Percentiles rank a stretch among this genome's conserved stretches.
Evolutionary conservation across 2,888 invertebrate species (phyloP).

Genomic region (Amphipoea oculea): DNA sequence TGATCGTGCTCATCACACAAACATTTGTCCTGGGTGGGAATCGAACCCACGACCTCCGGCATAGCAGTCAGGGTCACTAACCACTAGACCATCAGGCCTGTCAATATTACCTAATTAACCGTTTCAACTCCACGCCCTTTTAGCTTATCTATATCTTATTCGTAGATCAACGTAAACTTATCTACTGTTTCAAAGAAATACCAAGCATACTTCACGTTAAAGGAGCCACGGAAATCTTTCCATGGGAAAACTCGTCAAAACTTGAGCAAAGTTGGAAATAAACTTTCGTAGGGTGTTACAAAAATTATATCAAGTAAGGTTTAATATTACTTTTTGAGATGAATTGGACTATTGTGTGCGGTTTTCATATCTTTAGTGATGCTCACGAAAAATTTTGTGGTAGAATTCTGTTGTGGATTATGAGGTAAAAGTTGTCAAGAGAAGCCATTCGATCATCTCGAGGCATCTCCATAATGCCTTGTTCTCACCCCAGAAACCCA

Average conservation of each 20-base stretch:
- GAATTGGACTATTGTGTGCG: slow-evolving; percentile 7
- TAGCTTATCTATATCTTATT: slow-evolving; percentile 23
- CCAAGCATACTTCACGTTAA: slow-evolving; percentile 49
- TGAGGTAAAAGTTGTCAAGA: background rate
- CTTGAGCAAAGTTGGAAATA: slow-evolving; percentile 34
- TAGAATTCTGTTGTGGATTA: background rate
- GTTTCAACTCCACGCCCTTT: background rate
- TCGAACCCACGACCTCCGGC: too few species aligned
- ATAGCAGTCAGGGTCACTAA: too few species aligned
- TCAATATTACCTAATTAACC: too few species aligned
- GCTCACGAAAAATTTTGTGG: too few species aligned
- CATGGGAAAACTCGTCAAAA: slow-evolving; percentile 53
- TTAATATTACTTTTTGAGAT: slow-evolving; percentile 31
- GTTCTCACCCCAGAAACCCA: too few species aligned
- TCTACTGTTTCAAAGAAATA: slow-evolving; percentile 49
- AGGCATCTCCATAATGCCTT: background rate
- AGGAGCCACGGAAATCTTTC: slow-evolving; percentile 52
- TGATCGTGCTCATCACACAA: too few species aligned
- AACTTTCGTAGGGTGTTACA: slow-evolving; percentile 51
- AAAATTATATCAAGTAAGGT: slow-evolving; percentile 47
- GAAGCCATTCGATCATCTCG: too few species aligned
- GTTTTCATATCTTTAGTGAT: background rate
- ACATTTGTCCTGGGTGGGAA: too few species aligned
- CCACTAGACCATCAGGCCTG: too few species aligned
- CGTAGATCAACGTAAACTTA: slow-evolving; percentile 31